Conservation (phyloP, 2,888 invertebrate species). For the Ischnus inquisitorius region DNA sequence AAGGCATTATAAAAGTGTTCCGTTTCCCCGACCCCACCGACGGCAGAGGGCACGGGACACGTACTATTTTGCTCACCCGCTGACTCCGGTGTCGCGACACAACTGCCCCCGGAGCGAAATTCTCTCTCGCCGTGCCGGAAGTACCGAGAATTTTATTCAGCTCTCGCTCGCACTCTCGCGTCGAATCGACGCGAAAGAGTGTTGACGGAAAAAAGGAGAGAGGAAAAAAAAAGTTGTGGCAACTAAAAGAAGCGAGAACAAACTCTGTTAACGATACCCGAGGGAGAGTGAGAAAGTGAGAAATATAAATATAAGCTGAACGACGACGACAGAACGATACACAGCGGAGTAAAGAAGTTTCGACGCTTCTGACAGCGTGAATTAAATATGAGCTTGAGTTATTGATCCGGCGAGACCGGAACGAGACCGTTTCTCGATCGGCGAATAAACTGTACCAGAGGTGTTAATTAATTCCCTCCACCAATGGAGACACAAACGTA, state of each 20-base stretch:
- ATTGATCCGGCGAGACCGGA: slow-evolving; percentile 10
- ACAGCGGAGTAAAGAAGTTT: slow-evolving; percentile 41
- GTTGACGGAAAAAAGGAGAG: background rate
- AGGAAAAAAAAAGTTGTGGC: slow-evolving; percentile 51
- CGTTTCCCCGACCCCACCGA: slow-evolving; percentile 46
- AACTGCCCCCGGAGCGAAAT: slow-evolving; percentile 62
- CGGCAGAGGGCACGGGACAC: slow-evolving; percentile 27
- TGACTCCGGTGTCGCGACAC: slow-evolving; percentile 57
- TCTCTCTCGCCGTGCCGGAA: slow-evolving; percentile 60
- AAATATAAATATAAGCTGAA: slow-evolving; percentile 27
- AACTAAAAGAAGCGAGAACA: slow-evolving; percentile 21
- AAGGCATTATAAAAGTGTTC: slow-evolving; percentile 72
- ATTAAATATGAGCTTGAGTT: slow-evolving; percentile 49
- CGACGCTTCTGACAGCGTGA: slow-evolving; percentile 34
- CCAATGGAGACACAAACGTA: slow-evolving; percentile 7
- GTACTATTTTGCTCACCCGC: slow-evolving; percentile 50
- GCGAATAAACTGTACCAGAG: background rate
- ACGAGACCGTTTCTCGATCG: background rate
- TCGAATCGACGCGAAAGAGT: slow-evolving; percentile 69
- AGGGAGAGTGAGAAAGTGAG: slow-evolving; percentile 20
- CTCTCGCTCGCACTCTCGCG: slow-evolving; percentile 55
- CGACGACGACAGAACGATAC: background rate
- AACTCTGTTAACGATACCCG: slow-evolving; percentile 56
- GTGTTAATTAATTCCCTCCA: slow-evolving; percentile 30
- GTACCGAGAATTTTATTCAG: slow-evolving; percentile 78